Conservation (phyloP, 2,888 invertebrate genomes). For the Drosophila multiciliata region DNA sequence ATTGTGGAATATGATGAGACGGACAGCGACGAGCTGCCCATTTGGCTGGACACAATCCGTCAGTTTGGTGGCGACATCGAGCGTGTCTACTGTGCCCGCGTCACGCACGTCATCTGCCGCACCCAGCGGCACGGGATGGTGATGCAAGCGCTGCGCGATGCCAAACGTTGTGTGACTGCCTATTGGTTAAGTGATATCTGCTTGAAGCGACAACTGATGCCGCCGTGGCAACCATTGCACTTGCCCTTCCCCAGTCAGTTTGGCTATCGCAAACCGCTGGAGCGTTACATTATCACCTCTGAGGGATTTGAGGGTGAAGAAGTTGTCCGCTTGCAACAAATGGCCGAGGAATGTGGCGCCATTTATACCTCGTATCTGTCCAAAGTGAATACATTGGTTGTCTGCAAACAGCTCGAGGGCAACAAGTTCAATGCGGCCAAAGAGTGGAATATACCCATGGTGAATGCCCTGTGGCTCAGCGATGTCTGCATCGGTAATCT, state of each 20-base stretch:
- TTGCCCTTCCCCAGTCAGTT: slow-evolving; percentile 91
- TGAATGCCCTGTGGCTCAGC: slow-evolving; percentile 97
- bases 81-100: slow-evolving; percentile 91
- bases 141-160: slow-evolving; percentile 90
- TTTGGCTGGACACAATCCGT: slow-evolving; percentile 90
- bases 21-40: slow-evolving; percentile 87
- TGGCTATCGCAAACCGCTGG: slow-evolving; percentile 89
- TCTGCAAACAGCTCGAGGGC: slow-evolving; percentile 93
- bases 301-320: slow-evolving; percentile 97
- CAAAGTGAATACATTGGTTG: slow-evolving; percentile 91
- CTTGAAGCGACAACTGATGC: slow-evolving; percentile 92
- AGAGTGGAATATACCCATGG: slow-evolving; percentile 96
- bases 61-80: slow-evolving; percentile 96
- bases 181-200: slow-evolving; percentile 97
- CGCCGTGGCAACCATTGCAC: slow-evolving; percentile 97
- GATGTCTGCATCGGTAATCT: slow-evolving; percentile 96
- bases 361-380: slow-evolving; percentile 92
- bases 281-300: slow-evolving; percentile 92
- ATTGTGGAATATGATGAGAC: slow-evolving; percentile 93
- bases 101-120: slow-evolving; percentile 96
- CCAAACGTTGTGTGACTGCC: slow-evolving; percentile 91
- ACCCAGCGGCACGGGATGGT: slow-evolving; percentile 96
- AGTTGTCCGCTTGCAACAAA: slow-evolving; percentile 91
- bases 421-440: slow-evolving; percentile 94
- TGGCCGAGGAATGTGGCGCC: slow-evolving; percentile 94